Base-by-base conservation (phyloP, 23 tunicate genomes). In the Botrylloides violaceus region DNA sequence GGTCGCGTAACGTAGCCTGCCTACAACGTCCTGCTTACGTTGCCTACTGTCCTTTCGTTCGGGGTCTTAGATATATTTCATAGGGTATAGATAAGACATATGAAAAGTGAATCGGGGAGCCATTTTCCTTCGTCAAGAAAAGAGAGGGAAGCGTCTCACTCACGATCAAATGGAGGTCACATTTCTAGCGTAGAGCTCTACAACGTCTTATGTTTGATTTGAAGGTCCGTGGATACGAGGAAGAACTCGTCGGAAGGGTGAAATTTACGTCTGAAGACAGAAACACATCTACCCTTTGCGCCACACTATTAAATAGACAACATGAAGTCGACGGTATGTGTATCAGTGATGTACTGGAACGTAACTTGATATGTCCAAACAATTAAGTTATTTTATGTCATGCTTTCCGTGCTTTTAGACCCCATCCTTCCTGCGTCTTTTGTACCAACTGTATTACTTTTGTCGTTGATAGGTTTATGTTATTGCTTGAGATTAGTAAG, bases 341-440 rank as follows among this genome's bases (percentile, higher is more conserved):
- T 32, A 34, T 82, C 37, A 33, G 66, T 24, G 49, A 58, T 29
- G 77, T 82, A 26, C 73, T 76, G 0, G 88, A 75, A 35, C 20
- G 30, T 18, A 37, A 82, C 59, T 53, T 82, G n/a, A 64, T 71
- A 2, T 82, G 88, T 48, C 88, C 88, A 7, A 32, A 76, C 34
- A 74, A n/a, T n/a, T n/a, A n/a, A 82, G 32, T 76, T 74, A 26
- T 24, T 75, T 59, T 82, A 53, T 58, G 71, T 82, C 4, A 55
- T 59, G 18, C 50, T 82, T 1, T 75, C 88, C 2, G 43, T 79
- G 62, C 66, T 68, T 76, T 53, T 82, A 26, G 88, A 80, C 1
- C 66, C 75, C 15, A 34, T 68, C 3, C 59, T 65, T 36, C 75
- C 75, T 76, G 63, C 73, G 7, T 70, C 70, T 3, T 79, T 66